phyloP scores from a whole-genome alignment of 1,140 invertebrate species.

The Euglossa dilemma region DNA sequence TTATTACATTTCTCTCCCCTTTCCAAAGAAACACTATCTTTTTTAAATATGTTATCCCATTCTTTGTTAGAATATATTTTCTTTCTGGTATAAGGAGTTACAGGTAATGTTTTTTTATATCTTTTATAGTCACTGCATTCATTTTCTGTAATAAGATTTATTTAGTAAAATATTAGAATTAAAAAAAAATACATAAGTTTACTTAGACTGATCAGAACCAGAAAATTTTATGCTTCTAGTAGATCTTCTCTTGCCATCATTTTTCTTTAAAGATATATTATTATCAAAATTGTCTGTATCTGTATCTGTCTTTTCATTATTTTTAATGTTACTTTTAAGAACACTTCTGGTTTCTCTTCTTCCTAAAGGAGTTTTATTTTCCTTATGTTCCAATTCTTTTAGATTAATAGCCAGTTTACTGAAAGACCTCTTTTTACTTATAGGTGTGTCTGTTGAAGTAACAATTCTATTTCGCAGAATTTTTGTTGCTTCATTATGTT shows the following conservation, averaged over 20 bases:
- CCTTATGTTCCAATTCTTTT: background rate
- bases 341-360: slow-evolving; percentile 20
- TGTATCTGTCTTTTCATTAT: background rate
- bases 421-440: background rate
- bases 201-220: slow-evolving; percentile 32
- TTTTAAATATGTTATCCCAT: background rate
- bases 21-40: slow-evolving; percentile 47
- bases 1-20: slow-evolving; percentile 41
- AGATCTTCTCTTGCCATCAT: slow-evolving; percentile 12
- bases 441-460: slow-evolving; percentile 3
- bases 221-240: slow-evolving; percentile 63
- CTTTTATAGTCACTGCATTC: slow-evolving; percentile 35
- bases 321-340: background rate
- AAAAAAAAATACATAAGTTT: background rate
- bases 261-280: background rate
- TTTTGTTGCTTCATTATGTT: slow-evolving; percentile 10
- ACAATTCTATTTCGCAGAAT: slow-evolving; percentile 60
- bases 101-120: slow-evolving; percentile 51
- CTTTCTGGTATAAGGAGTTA: slow-evolving; percentile 52
- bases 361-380: slow-evolving; percentile 31
- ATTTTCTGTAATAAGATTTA: slow-evolving; percentile 54
- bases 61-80: slow-evolving; percentile 19
- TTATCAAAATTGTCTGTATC: background rate
- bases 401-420: slow-evolving; percentile 1
- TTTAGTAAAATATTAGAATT: slow-evolving; percentile 2